Conservation (phyloP, 2,888 invertebrate species). For the Andrena fulva region DNA sequence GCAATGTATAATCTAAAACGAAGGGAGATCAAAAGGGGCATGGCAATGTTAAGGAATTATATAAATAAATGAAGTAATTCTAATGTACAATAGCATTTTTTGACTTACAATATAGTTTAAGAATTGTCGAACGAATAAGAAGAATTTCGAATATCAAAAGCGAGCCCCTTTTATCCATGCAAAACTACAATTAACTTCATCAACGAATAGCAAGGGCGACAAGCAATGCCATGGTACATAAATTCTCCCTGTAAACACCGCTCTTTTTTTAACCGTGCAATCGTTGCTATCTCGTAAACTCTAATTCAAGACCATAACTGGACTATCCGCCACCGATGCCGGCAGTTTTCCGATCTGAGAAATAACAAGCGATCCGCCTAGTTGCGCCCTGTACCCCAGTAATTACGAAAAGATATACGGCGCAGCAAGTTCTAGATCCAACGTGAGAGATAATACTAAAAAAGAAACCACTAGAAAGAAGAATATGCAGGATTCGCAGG, state of each 20-base stretch:
- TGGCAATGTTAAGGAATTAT: too few species aligned
- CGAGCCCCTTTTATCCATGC: background rate
- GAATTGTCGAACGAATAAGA: background rate
- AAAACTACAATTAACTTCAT: background rate
- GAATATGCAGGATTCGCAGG: conserved; percentile 2
- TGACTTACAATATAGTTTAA: background rate
- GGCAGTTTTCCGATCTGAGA: conserved; percentile 42
- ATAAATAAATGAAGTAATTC: too few species aligned
- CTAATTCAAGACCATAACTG: conserved; percentile 1
- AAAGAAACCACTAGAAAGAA: background rate
- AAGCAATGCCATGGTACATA: background rate
- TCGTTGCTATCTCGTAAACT: conserved; percentile 7
- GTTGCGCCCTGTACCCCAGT: conserved; percentile 8
- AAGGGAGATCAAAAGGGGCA: too few species aligned
- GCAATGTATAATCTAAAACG: too few species aligned
- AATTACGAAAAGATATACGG: conserved; percentile 42
- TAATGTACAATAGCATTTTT: too few species aligned
- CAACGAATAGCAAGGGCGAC: background rate
- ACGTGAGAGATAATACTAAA: conserved; percentile 14
- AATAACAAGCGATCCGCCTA: conserved; percentile 30
- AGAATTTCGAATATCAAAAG: background rate
- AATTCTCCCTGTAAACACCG: too few species aligned
- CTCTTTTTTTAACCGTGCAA: background rate
- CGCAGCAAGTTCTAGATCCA: conserved; percentile 18
- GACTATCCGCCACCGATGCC: background rate